Conservation (phyloP, 1,140 invertebrate genomes). For the Lasioglossum albipes region DNA sequence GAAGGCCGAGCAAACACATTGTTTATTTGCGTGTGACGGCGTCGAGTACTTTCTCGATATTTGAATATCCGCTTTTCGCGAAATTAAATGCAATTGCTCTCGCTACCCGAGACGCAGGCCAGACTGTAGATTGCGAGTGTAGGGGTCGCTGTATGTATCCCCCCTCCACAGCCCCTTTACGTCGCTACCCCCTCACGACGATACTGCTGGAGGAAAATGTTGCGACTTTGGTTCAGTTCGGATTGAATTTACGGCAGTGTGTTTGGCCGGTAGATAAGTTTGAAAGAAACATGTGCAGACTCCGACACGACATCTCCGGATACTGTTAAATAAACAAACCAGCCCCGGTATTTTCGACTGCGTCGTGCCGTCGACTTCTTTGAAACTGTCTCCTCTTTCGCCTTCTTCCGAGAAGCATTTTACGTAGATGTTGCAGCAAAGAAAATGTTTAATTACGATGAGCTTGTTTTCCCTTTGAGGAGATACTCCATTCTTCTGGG, state of each 20-base stretch:
- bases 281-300: too few species aligned
- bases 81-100: slow-evolving; percentile 54
- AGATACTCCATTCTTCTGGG: neutral
- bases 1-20: slow-evolving; percentile 41
- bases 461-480: too few species aligned
- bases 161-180: neutral
- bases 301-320: too few species aligned
- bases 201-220: neutral
- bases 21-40: slow-evolving; percentile 50
- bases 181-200: neutral
- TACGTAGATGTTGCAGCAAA: too few species aligned
- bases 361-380: too few species aligned
- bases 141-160: neutral
- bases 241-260: neutral
- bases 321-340: too few species aligned
- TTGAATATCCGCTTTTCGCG: slow-evolving; percentile 62
- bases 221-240: neutral
- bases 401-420: too few species aligned
- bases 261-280: too few species aligned
- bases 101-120: neutral
- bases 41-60: slow-evolving; percentile 52
- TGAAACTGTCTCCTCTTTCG: too few species aligned
- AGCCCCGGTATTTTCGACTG: too few species aligned
- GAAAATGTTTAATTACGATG: too few species aligned
- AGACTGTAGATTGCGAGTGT: neutral